phyloP scores from a whole-genome alignment of 2,888 invertebrate genomes.

The Lasius platythorax region DNA sequence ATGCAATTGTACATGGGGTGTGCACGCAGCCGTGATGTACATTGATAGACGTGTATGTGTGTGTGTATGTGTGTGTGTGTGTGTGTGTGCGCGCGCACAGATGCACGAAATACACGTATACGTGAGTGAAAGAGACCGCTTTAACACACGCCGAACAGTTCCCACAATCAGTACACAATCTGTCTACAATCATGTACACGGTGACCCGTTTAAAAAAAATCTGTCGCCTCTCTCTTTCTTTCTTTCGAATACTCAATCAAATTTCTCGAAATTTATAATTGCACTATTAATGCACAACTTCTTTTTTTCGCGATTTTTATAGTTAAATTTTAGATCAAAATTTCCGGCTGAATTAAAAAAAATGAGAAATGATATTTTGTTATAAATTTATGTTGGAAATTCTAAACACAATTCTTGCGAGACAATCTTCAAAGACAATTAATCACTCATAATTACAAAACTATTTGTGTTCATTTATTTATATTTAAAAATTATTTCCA shows the following conservation, averaged over 20 bases:
- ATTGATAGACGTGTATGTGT: slow-evolving; percentile 61
- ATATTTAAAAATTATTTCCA: background rate
- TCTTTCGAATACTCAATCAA: slow-evolving; percentile 40
- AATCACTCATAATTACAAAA: background rate
- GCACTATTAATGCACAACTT: background rate
- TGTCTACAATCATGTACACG: slow-evolving; percentile 62
- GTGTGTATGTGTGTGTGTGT: background rate
- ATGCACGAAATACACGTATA: slow-evolving; percentile 24
- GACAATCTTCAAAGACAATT: background rate
- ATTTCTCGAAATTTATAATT: background rate
- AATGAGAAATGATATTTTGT: background rate
- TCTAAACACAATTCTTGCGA: background rate
- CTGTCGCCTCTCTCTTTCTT: background rate
- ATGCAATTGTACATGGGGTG: slow-evolving; percentile 72
- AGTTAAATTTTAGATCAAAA: background rate
- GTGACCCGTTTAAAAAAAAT: slow-evolving; percentile 56
- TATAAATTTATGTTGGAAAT: background rate
- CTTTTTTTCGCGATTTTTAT: background rate
- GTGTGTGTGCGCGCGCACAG: slow-evolving; percentile 27
- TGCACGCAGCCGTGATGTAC: slow-evolving; percentile 77
- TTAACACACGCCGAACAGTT: slow-evolving; percentile 65
- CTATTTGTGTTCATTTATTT: background rate
- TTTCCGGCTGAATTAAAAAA: background rate
- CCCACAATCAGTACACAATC: slow-evolving; percentile 74
- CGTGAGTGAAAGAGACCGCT: slow-evolving; percentile 56